Percentiles rank a stretch among this genome's conserved stretches.
phyloP scores from a whole-genome alignment of 2,113 vertebrate species.

The Garra rufa region DNA sequence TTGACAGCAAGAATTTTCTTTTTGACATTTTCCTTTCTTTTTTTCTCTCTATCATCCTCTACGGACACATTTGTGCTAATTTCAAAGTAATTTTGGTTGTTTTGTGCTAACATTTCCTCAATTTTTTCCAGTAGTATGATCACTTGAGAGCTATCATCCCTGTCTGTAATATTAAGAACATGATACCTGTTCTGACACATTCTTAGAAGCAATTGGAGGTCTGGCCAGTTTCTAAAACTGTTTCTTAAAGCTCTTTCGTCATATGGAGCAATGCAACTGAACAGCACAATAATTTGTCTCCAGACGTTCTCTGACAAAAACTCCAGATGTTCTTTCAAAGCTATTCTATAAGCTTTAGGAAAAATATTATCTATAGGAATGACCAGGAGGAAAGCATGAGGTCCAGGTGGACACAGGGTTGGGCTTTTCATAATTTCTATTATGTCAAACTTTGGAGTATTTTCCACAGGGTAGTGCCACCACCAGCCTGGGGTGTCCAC shows the following conservation, averaged over 20 bases:
- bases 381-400: constrained; percentile 51
- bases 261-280: constrained; percentile 9
- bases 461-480: constrained; percentile 32
- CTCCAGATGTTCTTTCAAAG: constrained; percentile 28
- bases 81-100: constrained; percentile 1
- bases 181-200: constrained; percentile 46
- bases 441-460: constrained; percentile 34
- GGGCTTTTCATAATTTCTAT: neutral
- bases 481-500: constrained; percentile 55
- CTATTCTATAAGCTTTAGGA: neutral
- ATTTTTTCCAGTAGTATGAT: constrained; percentile 35
- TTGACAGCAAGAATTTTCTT: neutral
- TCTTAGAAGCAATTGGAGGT: constrained; percentile 12
- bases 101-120: constrained; percentile 2
- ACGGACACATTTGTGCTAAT: neutral
- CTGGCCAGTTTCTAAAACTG: constrained; percentile 16
- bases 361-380: constrained; percentile 24
- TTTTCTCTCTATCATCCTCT: neutral
- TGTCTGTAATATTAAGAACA: constrained; percentile 1
- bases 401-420: constrained; percentile 32
- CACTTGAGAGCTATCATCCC: constrained; percentile 21
- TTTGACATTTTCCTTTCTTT: neutral
- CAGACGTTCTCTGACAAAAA: constrained; percentile 18
- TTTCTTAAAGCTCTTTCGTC: neutral
- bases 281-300: constrained; percentile 38